Conservation (phyloP, 2,113 vertebrate genomes). For the Sinocyclocheilus anshuiensis region DNA sequence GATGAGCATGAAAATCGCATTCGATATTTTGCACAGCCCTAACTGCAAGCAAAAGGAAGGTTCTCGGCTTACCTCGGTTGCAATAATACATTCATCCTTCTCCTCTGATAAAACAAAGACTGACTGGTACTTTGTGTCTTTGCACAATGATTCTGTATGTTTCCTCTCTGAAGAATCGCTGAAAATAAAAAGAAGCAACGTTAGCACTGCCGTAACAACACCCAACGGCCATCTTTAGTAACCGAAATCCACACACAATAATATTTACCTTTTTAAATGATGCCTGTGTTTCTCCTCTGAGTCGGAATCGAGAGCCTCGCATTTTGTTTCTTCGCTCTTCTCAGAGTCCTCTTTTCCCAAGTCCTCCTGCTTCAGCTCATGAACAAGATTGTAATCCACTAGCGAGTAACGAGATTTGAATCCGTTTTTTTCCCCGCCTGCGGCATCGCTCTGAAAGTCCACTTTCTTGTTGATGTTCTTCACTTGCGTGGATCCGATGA, state of each 20-base stretch:
- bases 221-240: background rate
- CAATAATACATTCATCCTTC: constrained; percentile 97
- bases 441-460: constrained; percentile 85
- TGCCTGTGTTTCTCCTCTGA: constrained; percentile 81
- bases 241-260: background rate
- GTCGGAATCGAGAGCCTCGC: constrained; percentile 78
- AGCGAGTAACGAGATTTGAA: constrained; percentile 88
- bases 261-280: constrained; percentile 83
- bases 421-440: constrained; percentile 82
- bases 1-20: too few relatives aligned
- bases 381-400: constrained; percentile 95
- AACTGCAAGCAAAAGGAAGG: background rate
- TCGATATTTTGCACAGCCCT: too few relatives aligned
- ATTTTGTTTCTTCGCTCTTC: constrained; percentile 78
- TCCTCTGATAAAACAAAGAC: constrained; percentile 97
- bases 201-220: constrained; percentile 43
- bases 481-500: constrained; percentile 87
- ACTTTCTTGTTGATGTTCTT: constrained; percentile 99
- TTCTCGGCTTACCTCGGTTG: constrained; percentile 89
- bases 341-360: constrained; percentile 77
- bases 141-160: constrained; percentile 82
- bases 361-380: constrained; percentile 86
- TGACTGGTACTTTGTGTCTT: constrained; percentile 98
- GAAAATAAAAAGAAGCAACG: constrained; percentile 50
- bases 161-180: constrained; percentile 86